These are phyloP conservation scores for Argynnis bischoffii DNA, from an alignment of 2,888 invertebrate genomes.

Conservation along the genomic window DNA sequence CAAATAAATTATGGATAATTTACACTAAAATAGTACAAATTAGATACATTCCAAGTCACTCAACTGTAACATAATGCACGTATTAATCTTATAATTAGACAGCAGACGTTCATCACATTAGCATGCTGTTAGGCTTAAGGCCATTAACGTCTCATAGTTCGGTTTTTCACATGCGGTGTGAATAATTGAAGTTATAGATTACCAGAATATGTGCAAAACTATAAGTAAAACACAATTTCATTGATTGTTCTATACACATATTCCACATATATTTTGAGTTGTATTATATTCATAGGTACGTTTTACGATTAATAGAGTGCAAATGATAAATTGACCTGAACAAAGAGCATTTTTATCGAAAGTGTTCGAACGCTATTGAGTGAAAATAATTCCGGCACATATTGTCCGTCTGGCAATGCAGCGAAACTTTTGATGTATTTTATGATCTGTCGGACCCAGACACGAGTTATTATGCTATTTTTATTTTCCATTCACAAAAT, in stretches of 20 bases:
- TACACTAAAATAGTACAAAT: background rate
- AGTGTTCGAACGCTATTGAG: constrained; percentile 11
- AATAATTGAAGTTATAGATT: constrained; percentile 10
- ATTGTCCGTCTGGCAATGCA: constrained; percentile 11
- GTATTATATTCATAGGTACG: background rate
- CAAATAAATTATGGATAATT: no score
- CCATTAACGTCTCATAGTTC: constrained; percentile 18
- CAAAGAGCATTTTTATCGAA: constrained; percentile 21
- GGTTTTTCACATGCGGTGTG: constrained; percentile 6
- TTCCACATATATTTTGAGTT: background rate
- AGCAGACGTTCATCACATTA: constrained; percentile 5
- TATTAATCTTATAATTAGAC: constrained; percentile 9
- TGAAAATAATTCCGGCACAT: constrained; percentile 7
- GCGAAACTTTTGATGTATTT: constrained; percentile 13
- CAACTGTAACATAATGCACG: background rate
- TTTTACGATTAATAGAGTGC: constrained; percentile 6
- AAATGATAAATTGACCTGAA: constrained; percentile 13
- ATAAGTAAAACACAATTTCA: constrained; percentile 3
- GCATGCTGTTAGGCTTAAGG: constrained; percentile 7
- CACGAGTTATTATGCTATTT: background rate
- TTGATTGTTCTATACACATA: background rate
- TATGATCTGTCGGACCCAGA: constrained; percentile 15
- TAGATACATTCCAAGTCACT: background rate
- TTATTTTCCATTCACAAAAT: background rate
- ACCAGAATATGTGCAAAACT: constrained; percentile 1